Evolutionary conservation across 2,113 vertebrate species (phyloP).

Genomic region (Ceyx margarethae): DNA sequence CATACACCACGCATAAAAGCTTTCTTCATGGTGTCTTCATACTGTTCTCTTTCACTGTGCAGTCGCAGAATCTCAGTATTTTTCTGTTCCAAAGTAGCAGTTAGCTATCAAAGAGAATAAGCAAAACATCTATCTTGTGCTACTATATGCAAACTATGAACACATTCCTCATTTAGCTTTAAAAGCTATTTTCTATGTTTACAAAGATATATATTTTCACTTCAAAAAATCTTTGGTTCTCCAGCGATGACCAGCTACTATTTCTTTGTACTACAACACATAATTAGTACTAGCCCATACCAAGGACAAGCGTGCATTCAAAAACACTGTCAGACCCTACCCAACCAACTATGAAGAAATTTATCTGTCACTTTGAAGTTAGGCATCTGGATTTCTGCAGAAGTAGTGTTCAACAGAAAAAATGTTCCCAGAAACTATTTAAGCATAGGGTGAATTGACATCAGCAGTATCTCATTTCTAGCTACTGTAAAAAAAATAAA

Average conservation of each 20-base stretch:
- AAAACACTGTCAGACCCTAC: neutral
- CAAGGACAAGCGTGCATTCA: neutral
- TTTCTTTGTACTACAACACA: neutral
- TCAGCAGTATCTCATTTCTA: neutral
- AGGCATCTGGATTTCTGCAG: neutral
- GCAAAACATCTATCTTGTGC: neutral
- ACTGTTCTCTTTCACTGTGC: constrained; percentile 83
- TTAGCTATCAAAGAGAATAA: constrained; percentile 59
- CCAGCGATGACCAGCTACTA: neutral
- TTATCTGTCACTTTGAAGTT: neutral
- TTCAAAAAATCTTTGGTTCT: neutral
- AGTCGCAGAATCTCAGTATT: constrained; percentile 85
- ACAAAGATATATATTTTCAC: neutral
- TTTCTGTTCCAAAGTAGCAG: constrained; percentile 77
- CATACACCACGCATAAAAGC: constrained; percentile 97
- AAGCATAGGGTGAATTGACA: neutral
- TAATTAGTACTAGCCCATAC: neutral
- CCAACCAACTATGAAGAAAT: neutral
- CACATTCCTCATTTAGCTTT: neutral
- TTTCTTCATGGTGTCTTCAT: constrained; percentile 93
- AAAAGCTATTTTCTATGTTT: neutral
- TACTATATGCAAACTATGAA: neutral
- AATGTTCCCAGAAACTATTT: neutral
- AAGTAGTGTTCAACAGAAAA: neutral
- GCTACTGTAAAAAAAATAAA: neutral